A percentile compares a stretch with the other conserved stretches of the same genome.
Conservation (phyloP, 2,113 vertebrate genomes). For the Heliornis fulica region DNA sequence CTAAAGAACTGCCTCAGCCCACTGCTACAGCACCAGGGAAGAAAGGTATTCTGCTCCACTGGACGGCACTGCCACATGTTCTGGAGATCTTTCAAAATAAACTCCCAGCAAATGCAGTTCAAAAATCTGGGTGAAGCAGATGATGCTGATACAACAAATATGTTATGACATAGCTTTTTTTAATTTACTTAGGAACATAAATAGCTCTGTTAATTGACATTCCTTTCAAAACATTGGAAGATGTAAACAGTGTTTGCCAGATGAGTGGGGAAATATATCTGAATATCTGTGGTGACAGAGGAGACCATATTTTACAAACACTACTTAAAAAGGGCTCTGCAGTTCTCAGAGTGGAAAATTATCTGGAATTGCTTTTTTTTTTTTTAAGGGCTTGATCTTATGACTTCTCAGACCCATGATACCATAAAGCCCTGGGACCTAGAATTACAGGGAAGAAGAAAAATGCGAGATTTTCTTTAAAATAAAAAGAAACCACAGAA, state of each 20-base stretch:
- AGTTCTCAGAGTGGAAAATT: neutral
- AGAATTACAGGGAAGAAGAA: neutral
- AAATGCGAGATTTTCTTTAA: neutral
- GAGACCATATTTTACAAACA: neutral
- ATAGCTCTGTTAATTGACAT: conserved; percentile 11
- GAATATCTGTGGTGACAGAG: neutral
- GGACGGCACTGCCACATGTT: neutral
- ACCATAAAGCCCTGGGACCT: neutral
- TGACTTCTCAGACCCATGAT: neutral
- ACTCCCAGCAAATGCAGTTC: neutral
- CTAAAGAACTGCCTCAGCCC: neutral
- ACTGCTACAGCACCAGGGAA: neutral
- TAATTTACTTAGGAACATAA: neutral
- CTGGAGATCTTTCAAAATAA: conserved; percentile 50
- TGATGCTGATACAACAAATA: conserved; percentile 23
- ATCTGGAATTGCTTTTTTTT: neutral
- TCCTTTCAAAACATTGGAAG: neutral
- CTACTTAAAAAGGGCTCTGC: neutral
- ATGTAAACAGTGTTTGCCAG: neutral
- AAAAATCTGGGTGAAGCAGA: conserved; percentile 7
- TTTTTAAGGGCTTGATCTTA: neutral
- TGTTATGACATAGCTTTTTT: neutral
- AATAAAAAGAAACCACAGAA: neutral
- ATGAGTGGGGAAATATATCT: neutral
- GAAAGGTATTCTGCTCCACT: neutral